Base-by-base conservation (phyloP, 2,797 vertebrate species). In the Cirrhinus mrigala region DNA sequence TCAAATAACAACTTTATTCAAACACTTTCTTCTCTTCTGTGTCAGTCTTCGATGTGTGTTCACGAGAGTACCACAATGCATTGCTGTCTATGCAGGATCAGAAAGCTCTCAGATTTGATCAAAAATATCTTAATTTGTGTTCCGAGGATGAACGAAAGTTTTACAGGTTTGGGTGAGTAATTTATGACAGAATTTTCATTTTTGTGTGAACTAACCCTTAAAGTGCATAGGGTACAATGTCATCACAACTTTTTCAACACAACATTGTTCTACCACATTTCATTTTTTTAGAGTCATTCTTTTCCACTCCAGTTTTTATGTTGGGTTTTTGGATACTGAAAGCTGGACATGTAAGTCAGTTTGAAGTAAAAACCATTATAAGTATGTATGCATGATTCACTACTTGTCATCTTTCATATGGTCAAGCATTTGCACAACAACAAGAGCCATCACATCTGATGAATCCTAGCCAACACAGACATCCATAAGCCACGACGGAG, bases 401-500 rank as follows among this genome's bases (percentile, higher is more conserved):
- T 62, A 64, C 12, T 68, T 83, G 81, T 58, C 81, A 73, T 56
- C 66, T 81, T 20, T 66, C 58, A 71, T 81, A 56, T 44, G 29
- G 40, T 52, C 27, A 70, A 76, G 29, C 27, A 6, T 44, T 37
- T 33, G 14, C 50, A 69, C 33, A 81, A 33, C n/a, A 29, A 70
- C 29, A 75, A 24, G 48, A 81, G 64, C 22, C 3, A 16, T 40
- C 6, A 15, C 40, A 52, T 33, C 16, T 37, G 12, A 70, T 14
- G 4, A 27, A 81, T 56, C 1, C 14, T 24, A 54, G 3, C 29
- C 20, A 66, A 80, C 6, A 24, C 18, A 78, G 6, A 16, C 4
- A 3, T 9, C 15, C 22, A 56, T 6, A 16, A 40, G 22, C 52
- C 33, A 77, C 22, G 1, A 22, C n/a, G 15, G 18, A 14, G 40